phyloP scores from a whole-genome alignment of 2,888 invertebrate species.

The Calameuta filiformis region DNA sequence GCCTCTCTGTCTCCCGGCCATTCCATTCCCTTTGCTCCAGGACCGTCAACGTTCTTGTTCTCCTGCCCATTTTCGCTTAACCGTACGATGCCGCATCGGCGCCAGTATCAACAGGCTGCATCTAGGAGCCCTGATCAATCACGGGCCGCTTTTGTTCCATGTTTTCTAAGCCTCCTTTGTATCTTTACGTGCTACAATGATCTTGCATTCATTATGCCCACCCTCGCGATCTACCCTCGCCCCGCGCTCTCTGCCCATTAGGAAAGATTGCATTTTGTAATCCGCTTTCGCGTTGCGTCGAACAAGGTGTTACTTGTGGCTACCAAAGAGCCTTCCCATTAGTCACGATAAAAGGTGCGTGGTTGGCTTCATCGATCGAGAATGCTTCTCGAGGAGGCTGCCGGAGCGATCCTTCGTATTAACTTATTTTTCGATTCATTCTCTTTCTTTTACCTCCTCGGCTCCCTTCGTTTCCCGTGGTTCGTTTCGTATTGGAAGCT shows the following conservation, averaged over 20 bases:
- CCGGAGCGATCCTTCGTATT: background rate
- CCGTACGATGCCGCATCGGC: slow-evolving; percentile 45
- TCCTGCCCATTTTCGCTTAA: slow-evolving; percentile 25
- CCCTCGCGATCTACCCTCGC: slow-evolving; percentile 10
- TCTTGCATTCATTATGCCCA: slow-evolving; percentile 55
- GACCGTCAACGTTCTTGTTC: slow-evolving; percentile 10
- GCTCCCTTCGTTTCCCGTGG: background rate
- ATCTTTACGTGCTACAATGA: slow-evolving; percentile 49
- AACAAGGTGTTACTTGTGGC: slow-evolving; percentile 20
- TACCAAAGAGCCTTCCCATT: slow-evolving; percentile 1
- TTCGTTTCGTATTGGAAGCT: background rate
- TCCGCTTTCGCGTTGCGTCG: slow-evolving; percentile 37
- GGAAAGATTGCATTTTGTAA: slow-evolving; percentile 56
- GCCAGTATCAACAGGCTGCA: slow-evolving; percentile 58
- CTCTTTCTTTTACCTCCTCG: background rate
- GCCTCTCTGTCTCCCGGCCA: slow-evolving; percentile 16
- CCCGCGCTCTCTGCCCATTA: slow-evolving; percentile 44
- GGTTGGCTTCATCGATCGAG: background rate
- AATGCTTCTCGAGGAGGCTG: background rate
- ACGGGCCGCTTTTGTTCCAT: slow-evolving; percentile 57
- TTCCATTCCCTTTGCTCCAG: slow-evolving; percentile 6
- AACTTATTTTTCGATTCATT: background rate
- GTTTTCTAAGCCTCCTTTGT: slow-evolving; percentile 56
- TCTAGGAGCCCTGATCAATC: slow-evolving; percentile 60
- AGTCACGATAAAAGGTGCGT: slow-evolving; percentile 22